Evolutionary conservation across 2,797 vertebrate species (phyloP).

Genomic region (Pempheris klunzingeri): DNA sequence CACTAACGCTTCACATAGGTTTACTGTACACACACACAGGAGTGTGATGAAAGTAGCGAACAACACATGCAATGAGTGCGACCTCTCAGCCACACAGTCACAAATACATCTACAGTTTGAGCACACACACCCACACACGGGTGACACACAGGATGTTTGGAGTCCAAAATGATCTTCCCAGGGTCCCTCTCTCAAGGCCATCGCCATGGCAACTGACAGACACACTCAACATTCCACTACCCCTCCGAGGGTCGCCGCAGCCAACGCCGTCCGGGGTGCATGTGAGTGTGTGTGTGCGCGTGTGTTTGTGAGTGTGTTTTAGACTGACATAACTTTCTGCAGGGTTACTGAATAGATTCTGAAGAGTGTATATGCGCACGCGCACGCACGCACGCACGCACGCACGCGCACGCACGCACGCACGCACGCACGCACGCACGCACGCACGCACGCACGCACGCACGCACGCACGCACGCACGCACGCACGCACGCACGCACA

Average conservation of each 20-base stretch:
- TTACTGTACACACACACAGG: conserved; percentile 1
- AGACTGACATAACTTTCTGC: conserved; percentile 52
- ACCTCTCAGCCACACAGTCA: conserved; percentile 69
- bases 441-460: conserved; percentile 27
- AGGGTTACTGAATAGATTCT: too few relatives aligned
- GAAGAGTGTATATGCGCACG: conserved; percentile 36
- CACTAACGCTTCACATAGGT: conserved; percentile 5
- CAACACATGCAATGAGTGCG: conserved; percentile 54
- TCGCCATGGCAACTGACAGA: conserved; percentile 72
- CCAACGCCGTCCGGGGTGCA: conserved; percentile 66
- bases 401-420: conserved; percentile 31
- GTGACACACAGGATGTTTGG: conserved; percentile 82
- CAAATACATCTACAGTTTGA: conserved; percentile 55
- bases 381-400: conserved; percentile 34
- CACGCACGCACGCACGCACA: conserved; percentile 36
- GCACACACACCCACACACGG: conserved; percentile 56
- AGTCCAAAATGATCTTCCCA: conserved; percentile 82
- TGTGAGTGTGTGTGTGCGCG: conserved; percentile 25
- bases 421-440: conserved; percentile 18
- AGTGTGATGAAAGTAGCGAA: conserved; percentile 14
- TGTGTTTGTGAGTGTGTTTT: conserved; percentile 26
- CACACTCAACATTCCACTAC: conserved; percentile 80
- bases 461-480: too few relatives aligned
- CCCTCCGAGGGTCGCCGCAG: conserved; percentile 71
- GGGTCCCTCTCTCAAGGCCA: conserved; percentile 82